Evolutionary conservation across 2,113 vertebrate species (phyloP).

Genomic region (Gracilinanus agilis): DNA sequence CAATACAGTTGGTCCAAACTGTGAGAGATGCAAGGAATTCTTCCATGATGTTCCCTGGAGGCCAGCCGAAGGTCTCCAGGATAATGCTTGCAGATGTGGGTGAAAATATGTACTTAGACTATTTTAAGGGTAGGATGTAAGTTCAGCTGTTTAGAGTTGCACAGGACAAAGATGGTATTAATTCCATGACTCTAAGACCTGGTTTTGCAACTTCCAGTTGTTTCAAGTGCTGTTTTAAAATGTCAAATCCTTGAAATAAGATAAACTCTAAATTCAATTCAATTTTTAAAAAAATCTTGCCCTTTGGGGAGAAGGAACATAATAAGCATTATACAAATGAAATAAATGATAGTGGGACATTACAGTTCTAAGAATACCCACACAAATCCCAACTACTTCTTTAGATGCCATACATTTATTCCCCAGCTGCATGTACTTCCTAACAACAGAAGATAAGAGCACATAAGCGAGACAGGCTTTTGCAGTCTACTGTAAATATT

Average conservation of each 20-base stretch:
- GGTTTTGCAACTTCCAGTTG: background rate
- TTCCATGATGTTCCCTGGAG: constrained; percentile 92
- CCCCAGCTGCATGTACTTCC: background rate
- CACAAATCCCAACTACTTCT: background rate
- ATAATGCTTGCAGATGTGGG: constrained; percentile 88
- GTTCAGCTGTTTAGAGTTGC: background rate
- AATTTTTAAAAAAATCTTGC: background rate
- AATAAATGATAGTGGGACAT: background rate
- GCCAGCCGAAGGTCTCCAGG: constrained; percentile 84
- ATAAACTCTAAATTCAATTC: background rate
- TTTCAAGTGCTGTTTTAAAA: background rate
- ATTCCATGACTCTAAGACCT: background rate
- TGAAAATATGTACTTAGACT: background rate
- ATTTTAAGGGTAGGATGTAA: background rate
- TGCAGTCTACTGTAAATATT: constrained; percentile 1
- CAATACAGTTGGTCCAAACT: constrained; percentile 90
- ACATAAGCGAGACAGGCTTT: background rate
- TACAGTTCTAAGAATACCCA: background rate
- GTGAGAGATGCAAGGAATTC: constrained; percentile 91
- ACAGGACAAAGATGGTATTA: background rate
- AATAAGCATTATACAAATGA: background rate
- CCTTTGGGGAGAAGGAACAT: background rate
- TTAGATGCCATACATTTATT: background rate
- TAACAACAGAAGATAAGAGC: background rate
- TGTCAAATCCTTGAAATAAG: background rate